A percentile compares a stretch with the other conserved stretches of the same genome.
These are phyloP conservation scores for Brachyopa scutellaris DNA, from an alignment of 2,888 invertebrate genomes.

Conservation along the genomic window DNA sequence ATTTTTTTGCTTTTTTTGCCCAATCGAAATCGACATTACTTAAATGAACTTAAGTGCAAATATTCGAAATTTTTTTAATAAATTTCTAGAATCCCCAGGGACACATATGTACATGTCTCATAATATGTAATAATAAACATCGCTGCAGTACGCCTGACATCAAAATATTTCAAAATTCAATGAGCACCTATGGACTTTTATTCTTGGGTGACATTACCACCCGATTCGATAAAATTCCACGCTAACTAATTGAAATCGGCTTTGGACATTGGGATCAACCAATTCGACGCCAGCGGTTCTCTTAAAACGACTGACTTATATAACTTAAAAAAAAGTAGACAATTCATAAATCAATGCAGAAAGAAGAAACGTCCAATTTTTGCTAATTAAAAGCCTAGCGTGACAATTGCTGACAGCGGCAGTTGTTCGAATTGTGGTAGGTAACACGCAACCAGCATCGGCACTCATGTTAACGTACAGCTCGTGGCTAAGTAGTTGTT, in stretches of 20 bases:
- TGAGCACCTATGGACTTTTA: slow-evolving; percentile 60
- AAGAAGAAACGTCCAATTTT: slow-evolving; percentile 50
- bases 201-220: slow-evolving; percentile 60
- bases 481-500: slow-evolving; percentile 45
- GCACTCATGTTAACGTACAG: slow-evolving; percentile 28
- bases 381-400: slow-evolving; percentile 64
- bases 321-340: neutral
- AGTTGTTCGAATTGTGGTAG: slow-evolving; percentile 1
- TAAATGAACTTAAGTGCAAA: no score
- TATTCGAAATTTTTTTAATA: neutral
- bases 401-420: slow-evolving; percentile 53
- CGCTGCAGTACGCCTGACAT: slow-evolving; percentile 44
- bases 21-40: no score
- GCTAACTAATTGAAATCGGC: slow-evolving; percentile 70
- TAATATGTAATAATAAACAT: slow-evolving; percentile 46
- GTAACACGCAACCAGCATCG: slow-evolving; percentile 55
- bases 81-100: slow-evolving; percentile 49
- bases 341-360: slow-evolving; percentile 36
- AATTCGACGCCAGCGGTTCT: slow-evolving; percentile 56
- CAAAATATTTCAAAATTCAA: slow-evolving; percentile 65
- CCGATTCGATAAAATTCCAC: slow-evolving; percentile 66
- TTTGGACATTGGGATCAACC: slow-evolving; percentile 71
- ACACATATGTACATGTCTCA: slow-evolving; percentile 57
- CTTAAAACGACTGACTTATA: neutral
- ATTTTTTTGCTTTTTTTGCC: no score